Conservation (phyloP, 2,113 vertebrate species). For the Callorhinus ursinus region DNA sequence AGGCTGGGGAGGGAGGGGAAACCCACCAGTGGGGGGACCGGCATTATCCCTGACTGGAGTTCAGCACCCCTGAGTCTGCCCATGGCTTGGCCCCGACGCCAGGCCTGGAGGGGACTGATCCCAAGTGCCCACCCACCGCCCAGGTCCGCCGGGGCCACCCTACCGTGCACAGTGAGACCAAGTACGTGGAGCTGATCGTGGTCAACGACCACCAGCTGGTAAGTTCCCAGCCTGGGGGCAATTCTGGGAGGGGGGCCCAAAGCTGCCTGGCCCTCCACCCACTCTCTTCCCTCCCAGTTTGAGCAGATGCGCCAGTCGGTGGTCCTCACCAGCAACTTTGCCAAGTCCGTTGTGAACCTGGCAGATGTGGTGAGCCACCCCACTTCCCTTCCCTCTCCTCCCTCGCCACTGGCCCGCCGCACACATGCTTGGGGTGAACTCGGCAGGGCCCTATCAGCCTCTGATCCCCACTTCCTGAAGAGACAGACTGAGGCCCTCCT, state of each 20-base stretch:
- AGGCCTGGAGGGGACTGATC: slow-evolving; percentile 55
- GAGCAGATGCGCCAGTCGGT: slow-evolving; percentile 91
- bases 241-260: not conserved
- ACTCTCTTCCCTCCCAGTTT: slow-evolving; percentile 85
- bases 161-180: slow-evolving; percentile 96
- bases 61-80: not conserved
- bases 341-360: slow-evolving; percentile 97
- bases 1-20: not conserved
- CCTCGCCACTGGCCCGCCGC: rapidly evolving
- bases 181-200: slow-evolving; percentile 96
- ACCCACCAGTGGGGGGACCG: not conserved
- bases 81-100: not conserved
- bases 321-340: slow-evolving; percentile 96
- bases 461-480: not conserved
- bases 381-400: no score
- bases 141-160: slow-evolving; percentile 90
- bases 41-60: not conserved
- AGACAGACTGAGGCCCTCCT: not conserved
- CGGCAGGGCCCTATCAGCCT: not conserved
- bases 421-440: no score
- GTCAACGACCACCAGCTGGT: slow-evolving; percentile 96
- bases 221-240: slow-evolving; percentile 59
- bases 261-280: not conserved
- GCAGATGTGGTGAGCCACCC: slow-evolving; percentile 91
- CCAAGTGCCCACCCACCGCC: slow-evolving; percentile 52